phyloP scores from a whole-genome alignment of 2,113 vertebrate species.

The Saccopteryx leptura region DNA sequence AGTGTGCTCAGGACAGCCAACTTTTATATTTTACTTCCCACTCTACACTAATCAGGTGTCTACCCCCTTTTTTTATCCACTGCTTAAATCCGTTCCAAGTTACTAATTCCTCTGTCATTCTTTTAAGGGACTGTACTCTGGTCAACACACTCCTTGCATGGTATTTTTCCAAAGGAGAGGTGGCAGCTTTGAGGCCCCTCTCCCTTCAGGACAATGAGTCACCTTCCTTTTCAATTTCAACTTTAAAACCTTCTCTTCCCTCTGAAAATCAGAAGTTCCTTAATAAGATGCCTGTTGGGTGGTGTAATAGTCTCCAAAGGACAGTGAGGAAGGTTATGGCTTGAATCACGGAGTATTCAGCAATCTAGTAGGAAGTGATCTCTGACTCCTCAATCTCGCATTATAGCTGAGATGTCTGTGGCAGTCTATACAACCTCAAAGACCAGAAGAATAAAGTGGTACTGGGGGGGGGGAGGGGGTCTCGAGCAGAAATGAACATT shows the following conservation, averaged over 20 bases:
- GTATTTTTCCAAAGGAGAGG: not conserved
- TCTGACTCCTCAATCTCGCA: not conserved
- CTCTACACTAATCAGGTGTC: not conserved
- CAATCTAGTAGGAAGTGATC: not conserved
- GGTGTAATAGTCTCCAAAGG: constrained; percentile 26
- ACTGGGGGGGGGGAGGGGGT: not conserved
- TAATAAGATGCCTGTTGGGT: constrained; percentile 46
- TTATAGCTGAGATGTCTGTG: not conserved
- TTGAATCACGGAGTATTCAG: constrained; percentile 15
- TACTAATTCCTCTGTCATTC: not conserved
- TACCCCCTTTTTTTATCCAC: not conserved
- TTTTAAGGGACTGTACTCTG: not conserved
- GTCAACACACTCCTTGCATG: rapidly evolving
- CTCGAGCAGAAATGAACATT: not conserved
- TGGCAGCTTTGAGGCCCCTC: constrained; percentile 13
- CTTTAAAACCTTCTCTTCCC: constrained; percentile 64
- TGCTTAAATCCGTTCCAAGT: not conserved
- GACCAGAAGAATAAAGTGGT: not conserved
- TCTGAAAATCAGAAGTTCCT: constrained; percentile 64
- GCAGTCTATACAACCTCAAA: not conserved
- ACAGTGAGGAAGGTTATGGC: constrained; percentile 52
- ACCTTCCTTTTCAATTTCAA: constrained; percentile 47
- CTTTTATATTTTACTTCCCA: constrained; percentile 32
- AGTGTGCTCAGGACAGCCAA: not conserved
- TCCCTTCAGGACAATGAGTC: constrained; percentile 63